A percentile compares a stretch with the other conserved stretches of the same genome.
Conservation (phyloP, 2,113 vertebrate genomes). For the Ceyx cyanopectus region DNA sequence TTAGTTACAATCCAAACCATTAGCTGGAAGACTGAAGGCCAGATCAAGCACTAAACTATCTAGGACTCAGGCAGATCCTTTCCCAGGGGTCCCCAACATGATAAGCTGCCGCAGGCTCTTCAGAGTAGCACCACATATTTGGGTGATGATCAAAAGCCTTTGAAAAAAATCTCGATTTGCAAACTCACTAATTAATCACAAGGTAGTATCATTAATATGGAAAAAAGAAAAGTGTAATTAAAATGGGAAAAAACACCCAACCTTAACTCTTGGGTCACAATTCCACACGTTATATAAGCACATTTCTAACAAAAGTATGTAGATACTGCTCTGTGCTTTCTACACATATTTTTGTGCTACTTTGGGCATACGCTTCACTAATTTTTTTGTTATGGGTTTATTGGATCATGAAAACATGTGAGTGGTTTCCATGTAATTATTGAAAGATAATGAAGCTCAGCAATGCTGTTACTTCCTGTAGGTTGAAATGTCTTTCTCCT, state of each 20-base stretch:
- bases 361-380: not conserved
- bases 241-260: not conserved
- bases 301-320: not conserved
- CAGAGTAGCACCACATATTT: not conserved
- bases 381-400: not conserved
- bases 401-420: not conserved
- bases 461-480: not conserved
- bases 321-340: not conserved
- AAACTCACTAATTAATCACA: not conserved
- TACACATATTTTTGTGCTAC: not conserved
- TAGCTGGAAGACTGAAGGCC: not conserved
- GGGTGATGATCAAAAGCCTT: not conserved
- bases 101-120: not conserved
- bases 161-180: constrained; percentile 17
- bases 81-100: not conserved
- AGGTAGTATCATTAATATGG: not conserved
- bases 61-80: not conserved
- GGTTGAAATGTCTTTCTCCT: not conserved
- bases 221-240: not conserved
- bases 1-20: constrained; percentile 1
- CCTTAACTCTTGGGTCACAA: not conserved
- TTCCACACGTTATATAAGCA: not conserved
- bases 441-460: not conserved
- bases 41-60: not conserved
- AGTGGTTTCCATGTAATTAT: not conserved